Evolutionary conservation across 2,888 invertebrate genomes (phyloP), one percentile per base, ranked within the genome.

Genomic region (Icerya purchasi): DNA sequence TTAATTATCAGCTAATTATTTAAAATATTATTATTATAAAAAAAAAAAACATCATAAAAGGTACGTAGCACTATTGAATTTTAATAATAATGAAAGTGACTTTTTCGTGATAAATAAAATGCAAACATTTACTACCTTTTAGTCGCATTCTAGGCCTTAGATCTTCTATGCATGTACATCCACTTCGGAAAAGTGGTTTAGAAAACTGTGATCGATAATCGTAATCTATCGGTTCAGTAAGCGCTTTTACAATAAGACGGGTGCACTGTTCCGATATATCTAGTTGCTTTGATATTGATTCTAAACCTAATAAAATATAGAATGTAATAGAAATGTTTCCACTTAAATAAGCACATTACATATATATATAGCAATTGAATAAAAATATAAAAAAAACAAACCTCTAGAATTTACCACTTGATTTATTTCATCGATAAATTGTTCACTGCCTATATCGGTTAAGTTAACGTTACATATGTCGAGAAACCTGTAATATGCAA

Each of bases 171-270:
- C 76, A 77, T 14, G 78, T 80, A n/a, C 88, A 72, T 19, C 81
- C 78, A 63, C 82, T 76, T 59, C 83, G 83, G 68, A 91, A 91
- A 8, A 91, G 73, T 0, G 89, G 88, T 63, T 79, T 74, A 56
- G 78, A 76, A 64, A 75, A 73, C 56, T 77, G 75, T 14, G 77
- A 76, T 62, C 90, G 79, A 64, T 86, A 79, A 70, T 91, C 91
- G 68, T 84, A 82, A 63, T 82, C 77, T 2, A 79, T 73, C 21
- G 80, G 78, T 69, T 81, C 80, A 54, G 77, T 76, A 60, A 92
- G 76, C 0, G 84, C 85, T 62, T 83, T 83, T n/a, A 85, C 70
- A 23, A 87, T 84, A 2, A 85, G 73, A 53, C 79, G 77, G 56
- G 83, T 69, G 18, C 83, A 82, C 62, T 81, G 78, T 24, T 76